phyloP scores from a whole-genome alignment of 2,797 vertebrate genomes.

The Eulemur mongoz region DNA sequence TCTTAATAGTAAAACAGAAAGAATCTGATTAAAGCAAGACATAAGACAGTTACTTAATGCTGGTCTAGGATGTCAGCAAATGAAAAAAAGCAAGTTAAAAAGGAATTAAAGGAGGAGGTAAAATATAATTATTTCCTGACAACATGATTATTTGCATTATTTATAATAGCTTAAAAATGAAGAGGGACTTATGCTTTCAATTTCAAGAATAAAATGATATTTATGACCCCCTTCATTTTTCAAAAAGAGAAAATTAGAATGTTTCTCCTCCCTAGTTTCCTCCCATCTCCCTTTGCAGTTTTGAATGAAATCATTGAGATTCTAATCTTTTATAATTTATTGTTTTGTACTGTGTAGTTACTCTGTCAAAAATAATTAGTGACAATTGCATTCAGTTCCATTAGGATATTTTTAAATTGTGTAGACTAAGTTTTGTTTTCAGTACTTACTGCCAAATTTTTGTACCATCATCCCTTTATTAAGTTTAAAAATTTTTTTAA shows the following conservation, averaged over 20 bases:
- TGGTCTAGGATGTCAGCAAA: neutral
- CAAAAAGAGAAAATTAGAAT: neutral
- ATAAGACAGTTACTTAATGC: neutral
- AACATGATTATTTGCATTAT: conserved; percentile 6
- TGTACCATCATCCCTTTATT: neutral
- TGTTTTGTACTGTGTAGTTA: neutral
- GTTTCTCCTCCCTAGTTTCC: neutral
- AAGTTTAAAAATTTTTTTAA: neutral
- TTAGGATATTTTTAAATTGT: neutral
- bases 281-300: neutral
- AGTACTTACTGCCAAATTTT: neutral
- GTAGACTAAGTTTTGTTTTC: neutral
- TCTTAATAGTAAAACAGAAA: conserved; percentile 21
- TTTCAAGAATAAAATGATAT: neutral
- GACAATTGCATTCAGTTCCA: neutral
- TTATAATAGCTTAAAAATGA: neutral
- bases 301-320: neutral
- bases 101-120: neutral
- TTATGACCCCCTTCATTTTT: neutral
- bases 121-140: neutral
- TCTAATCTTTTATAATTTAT: neutral
- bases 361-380: conserved; percentile 19
- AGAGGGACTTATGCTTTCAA: neutral
- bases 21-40: neutral
- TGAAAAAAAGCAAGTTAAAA: neutral